Evolutionary conservation across 2,888 invertebrate species (phyloP), one percentile per base, ranked within the genome.

Genomic region (Cecidostiba fungosa): DNA sequence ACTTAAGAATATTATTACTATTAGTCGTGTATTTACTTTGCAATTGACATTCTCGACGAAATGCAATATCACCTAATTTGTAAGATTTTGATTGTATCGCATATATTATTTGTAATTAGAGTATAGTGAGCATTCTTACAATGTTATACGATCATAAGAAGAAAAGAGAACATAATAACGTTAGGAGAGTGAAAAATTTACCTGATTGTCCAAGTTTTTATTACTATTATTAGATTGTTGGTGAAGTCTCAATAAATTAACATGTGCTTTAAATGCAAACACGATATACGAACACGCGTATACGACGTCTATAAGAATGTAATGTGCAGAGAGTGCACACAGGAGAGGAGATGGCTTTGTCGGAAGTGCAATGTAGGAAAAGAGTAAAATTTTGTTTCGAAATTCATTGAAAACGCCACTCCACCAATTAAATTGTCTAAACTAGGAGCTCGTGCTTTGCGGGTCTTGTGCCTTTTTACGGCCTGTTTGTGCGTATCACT

Each of bases 381-480:
- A 10, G 54, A 59, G 3, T 70, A n/a, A 73, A 14, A 39, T 62
- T 43, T 32, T 74, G 26, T 66, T 66, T 29, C 66, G 16, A 29
- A 66, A 26, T 12, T 26, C n/a, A 43, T 43, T 39, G 39, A 12
- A 29, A 39, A 39, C 3, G 10, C 23, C 12, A 39, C n/a, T 74
- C 29, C 23, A n/a, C 39, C 10, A 36, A 72, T 72, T 43, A 32
- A 8, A 59, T 73, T 54, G 59, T 83, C 76, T 86, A 82, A 76
- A 73, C 79, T 76, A 88, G 89, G 89, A 91, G 90, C 90, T 90
- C 89, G 90, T 90, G 89, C 32, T 54, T 88, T 89, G 90, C 91
- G 90, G 91, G 90, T 90, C 91, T 89, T 89, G 92, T 92, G 92
- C 92, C 92, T 92, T 92, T 88, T 91, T 91, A 88, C 90, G 90